Evolutionary conservation across 2,888 invertebrate species (phyloP), one percentile per base, ranked within the genome.

Genomic region (Harpagoxenus sublaevis): DNA sequence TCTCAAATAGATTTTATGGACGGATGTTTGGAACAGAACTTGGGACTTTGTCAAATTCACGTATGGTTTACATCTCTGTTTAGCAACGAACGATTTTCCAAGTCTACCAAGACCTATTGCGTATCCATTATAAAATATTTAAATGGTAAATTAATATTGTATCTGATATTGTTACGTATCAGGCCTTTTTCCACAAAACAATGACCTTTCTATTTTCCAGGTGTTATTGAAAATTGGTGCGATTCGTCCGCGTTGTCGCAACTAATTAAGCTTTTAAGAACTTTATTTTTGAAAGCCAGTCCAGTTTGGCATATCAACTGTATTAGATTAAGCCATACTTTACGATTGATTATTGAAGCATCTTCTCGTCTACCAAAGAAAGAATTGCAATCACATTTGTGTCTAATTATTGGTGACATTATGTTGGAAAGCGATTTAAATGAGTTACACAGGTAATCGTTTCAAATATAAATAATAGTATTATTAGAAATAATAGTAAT

Each of bases 21-120:
- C 23, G 94, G 95, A 84, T 97, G 96, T 90, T 86, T 95, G 2
- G 94, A 95, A 53, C 96, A 96, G 90, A 97, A 97, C 93, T 93
- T 97, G 4, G 94, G 95, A 8, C 92, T 96, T 57, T 95, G 96
- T 84, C 95, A 95, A 82, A 92, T 94, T 81, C 93, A 92, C 48
- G 73, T 93, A 68, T 95, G 95, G 94, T 92, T 94, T 71, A 90
- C 93, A 45, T 92, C 93, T 96, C 48, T 96, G 95, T 91, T 96
- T 96, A 86, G 91, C 94, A 70, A 95, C 95, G 93, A 95, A 95
- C 42, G 94, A 94, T 95, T 95, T 84, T 94, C 94, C 84, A 94
- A 95, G 82, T 90, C 95, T 48, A 89, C 91, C 60, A 94, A 96
- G 90, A 94, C 96, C 12, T 81, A 90, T 31, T 91, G 92, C 60